phyloP scores from a whole-genome alignment of 2,888 invertebrate genomes.

The Gisinianus flammeolus region DNA sequence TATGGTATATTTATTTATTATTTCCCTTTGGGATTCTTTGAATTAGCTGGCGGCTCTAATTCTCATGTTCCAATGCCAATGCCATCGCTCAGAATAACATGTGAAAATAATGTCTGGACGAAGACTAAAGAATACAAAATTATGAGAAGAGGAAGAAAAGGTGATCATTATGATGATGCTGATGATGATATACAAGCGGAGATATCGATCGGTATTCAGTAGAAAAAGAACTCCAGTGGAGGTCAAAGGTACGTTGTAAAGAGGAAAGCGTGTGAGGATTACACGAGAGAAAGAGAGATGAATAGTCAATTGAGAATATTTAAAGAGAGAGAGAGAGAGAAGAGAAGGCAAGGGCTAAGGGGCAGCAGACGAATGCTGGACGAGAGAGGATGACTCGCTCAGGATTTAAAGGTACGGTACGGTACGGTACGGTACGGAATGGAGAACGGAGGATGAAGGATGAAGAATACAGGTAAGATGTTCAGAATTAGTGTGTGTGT shows the following conservation, averaged over 20 bases:
- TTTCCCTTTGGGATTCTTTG: no score
- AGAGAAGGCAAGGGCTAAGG: background rate
- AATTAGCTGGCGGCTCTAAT: no score
- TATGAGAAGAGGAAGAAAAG: background rate
- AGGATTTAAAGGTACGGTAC: background rate
- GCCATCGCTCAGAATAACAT: no score
- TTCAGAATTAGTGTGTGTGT: no score
- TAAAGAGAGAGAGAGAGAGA: background rate
- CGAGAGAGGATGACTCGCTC: background rate
- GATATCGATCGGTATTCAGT: constrained; percentile 26
- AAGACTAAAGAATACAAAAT: background rate
- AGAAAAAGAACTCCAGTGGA: constrained; percentile 7
- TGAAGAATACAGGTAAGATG: no score
- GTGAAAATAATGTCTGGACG: no score
- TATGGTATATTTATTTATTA: no score
- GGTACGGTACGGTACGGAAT: no score
- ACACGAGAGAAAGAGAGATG: background rate
- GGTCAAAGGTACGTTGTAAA: constrained; percentile 22
- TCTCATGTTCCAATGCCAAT: no score
- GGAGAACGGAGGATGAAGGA: no score
- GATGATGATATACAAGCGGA: constrained; percentile 12
- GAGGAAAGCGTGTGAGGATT: constrained; percentile 10
- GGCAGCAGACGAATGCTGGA: background rate
- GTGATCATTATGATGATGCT: constrained; percentile 6
- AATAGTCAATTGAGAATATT: background rate